phyloP scores from a whole-genome alignment of 2,888 invertebrate genomes.

The Agrochola litura region DNA sequence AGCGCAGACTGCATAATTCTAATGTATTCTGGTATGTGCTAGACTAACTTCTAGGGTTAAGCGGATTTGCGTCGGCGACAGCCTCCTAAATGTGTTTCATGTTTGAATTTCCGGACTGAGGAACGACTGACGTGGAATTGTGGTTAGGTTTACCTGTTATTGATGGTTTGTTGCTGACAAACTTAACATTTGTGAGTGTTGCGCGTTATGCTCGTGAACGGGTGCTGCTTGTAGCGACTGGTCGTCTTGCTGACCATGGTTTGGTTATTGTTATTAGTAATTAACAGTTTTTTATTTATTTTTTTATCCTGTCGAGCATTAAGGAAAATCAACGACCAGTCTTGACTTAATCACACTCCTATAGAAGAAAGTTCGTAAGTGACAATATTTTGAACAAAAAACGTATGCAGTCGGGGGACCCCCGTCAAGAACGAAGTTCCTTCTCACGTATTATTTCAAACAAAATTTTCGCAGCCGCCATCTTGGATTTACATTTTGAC shows the following conservation, averaged over 20 bases:
- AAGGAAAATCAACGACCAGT: neutral
- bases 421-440: neutral
- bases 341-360: neutral
- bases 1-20: constrained; percentile 59
- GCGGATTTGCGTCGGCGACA: constrained; percentile 55
- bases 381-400: neutral
- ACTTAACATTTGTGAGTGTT: neutral
- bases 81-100: constrained; percentile 48
- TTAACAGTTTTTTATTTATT: too few species aligned
- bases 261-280: too few species aligned
- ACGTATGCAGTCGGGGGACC: too few species aligned
- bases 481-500: neutral
- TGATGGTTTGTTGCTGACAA: neutral
- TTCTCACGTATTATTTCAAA: neutral
- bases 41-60: constrained; percentile 59
- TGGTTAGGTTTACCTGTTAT: neutral
- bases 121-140: constrained; percentile 26
- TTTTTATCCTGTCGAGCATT: neutral
- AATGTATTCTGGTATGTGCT: constrained; percentile 60
- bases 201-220: too few species aligned
- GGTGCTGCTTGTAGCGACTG: too few species aligned
- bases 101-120: constrained; percentile 60
- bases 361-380: neutral
- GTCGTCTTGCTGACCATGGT: too few species aligned
- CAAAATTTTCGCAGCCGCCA: neutral